Conservation (phyloP, 2,888 invertebrate genomes). For the Hofmannophila pseudospretella region DNA sequence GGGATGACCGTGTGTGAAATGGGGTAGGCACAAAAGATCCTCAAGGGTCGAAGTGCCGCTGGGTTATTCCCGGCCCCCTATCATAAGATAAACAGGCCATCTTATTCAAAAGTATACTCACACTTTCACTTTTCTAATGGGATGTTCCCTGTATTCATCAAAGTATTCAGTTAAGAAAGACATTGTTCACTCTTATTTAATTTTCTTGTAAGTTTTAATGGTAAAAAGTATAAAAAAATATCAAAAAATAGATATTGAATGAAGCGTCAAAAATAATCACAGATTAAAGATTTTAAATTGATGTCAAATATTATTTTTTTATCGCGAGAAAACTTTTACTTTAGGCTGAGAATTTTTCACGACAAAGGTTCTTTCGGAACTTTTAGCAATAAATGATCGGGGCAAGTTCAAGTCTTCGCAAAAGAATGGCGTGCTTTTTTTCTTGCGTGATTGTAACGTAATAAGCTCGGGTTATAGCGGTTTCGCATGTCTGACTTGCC, state of each 20-base stretch:
- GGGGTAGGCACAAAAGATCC: no score
- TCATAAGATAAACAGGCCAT: no score
- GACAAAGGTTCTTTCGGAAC: no score
- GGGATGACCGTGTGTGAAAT: no score
- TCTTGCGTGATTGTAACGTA: constrained; percentile 45
- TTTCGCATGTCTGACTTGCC: constrained; percentile 53
- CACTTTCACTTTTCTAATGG: constrained; percentile 60
- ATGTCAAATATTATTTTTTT: background rate
- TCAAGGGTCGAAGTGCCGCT: no score
- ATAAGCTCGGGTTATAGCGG: constrained; percentile 56
- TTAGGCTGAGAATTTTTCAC: no score
- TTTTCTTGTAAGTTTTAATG: background rate
- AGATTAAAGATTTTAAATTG: background rate
- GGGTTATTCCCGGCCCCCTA: no score
- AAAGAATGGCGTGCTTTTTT: constrained; percentile 26
- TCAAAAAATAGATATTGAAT: background rate
- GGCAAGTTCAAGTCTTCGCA: constrained; percentile 12
- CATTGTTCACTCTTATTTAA: constrained; percentile 39
- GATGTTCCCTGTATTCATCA: constrained; percentile 61
- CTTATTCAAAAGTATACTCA: no score
- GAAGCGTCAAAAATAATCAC: background rate
- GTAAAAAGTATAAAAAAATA: background rate
- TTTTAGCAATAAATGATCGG: background rate
- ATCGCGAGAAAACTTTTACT: background rate
- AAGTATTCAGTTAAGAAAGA: constrained; percentile 72